phyloP scores from a whole-genome alignment of 2,888 invertebrate species.

The Troilus luridus region DNA sequence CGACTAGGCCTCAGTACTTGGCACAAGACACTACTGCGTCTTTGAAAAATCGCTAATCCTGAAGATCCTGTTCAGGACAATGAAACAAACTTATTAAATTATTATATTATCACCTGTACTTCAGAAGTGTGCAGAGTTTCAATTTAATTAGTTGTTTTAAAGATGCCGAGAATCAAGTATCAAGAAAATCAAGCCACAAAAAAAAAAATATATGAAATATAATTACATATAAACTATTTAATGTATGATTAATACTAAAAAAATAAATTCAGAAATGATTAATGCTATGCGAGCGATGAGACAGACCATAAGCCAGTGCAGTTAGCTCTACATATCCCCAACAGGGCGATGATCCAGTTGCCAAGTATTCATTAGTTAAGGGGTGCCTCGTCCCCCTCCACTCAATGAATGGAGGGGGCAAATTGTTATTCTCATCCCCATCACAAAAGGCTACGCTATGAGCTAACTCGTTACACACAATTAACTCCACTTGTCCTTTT shows the following conservation, averaged over 20 bases:
- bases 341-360: slow-evolving; percentile 1
- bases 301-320: neutral
- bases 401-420: slow-evolving; percentile 21
- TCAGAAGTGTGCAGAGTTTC: too few species aligned
- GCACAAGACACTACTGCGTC: too few species aligned
- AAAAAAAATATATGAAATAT: too few species aligned
- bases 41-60: too few species aligned
- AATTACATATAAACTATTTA: too few species aligned
- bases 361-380: neutral
- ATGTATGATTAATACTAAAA: neutral
- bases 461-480: slow-evolving; percentile 14
- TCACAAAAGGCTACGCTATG: neutral
- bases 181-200: too few species aligned
- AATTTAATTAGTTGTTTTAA: too few species aligned
- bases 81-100: too few species aligned
- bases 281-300: neutral
- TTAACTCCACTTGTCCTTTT: neutral
- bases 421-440: slow-evolving; percentile 21
- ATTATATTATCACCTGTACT: too few species aligned
- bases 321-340: neutral
- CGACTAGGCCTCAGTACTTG: too few species aligned
- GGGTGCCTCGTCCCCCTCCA: neutral
- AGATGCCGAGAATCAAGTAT: too few species aligned
- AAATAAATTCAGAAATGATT: neutral
- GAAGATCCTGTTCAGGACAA: too few species aligned